Conservation (phyloP, 2,113 vertebrate genomes). For the Rhinoptilus africanus region DNA sequence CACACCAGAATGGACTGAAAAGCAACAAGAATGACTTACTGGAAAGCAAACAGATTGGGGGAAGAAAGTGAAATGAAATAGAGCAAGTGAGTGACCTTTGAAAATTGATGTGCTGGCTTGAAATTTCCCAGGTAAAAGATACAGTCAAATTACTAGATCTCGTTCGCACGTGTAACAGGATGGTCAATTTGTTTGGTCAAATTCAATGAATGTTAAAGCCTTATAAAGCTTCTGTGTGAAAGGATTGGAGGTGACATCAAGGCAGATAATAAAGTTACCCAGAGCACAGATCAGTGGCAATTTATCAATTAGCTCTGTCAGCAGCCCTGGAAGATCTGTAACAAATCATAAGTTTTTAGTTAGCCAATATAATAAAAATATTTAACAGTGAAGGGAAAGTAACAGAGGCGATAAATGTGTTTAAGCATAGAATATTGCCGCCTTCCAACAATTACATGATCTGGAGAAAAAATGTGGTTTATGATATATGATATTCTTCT, state of each 20-base stretch:
- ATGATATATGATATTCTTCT: background rate
- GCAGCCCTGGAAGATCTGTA: conserved; percentile 21
- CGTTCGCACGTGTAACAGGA: background rate
- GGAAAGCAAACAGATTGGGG: background rate
- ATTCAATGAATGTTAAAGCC: conserved; percentile 12
- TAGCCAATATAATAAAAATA: conserved; percentile 14
- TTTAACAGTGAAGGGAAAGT: background rate
- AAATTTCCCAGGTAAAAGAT: conserved; percentile 39
- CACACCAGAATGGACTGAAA: background rate
- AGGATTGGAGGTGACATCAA: conserved; percentile 32
- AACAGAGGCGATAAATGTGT: background rate
- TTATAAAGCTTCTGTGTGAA: background rate
- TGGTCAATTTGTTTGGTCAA: conserved; percentile 45
- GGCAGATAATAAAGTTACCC: background rate
- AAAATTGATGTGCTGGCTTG: background rate
- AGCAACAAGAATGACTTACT: background rate
- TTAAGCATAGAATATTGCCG: conserved; percentile 5
- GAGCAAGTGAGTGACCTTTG: background rate
- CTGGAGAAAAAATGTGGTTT: background rate
- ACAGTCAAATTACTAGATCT: background rate
- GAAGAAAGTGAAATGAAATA: conserved; percentile 8
- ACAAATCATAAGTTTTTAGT: conserved; percentile 40
- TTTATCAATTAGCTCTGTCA: conserved; percentile 43
- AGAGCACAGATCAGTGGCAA: background rate
- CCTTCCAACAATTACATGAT: background rate